These are phyloP conservation scores for Neostethus bicornis DNA, from an alignment of 2,797 vertebrate species.

Conservation along the genomic window DNA sequence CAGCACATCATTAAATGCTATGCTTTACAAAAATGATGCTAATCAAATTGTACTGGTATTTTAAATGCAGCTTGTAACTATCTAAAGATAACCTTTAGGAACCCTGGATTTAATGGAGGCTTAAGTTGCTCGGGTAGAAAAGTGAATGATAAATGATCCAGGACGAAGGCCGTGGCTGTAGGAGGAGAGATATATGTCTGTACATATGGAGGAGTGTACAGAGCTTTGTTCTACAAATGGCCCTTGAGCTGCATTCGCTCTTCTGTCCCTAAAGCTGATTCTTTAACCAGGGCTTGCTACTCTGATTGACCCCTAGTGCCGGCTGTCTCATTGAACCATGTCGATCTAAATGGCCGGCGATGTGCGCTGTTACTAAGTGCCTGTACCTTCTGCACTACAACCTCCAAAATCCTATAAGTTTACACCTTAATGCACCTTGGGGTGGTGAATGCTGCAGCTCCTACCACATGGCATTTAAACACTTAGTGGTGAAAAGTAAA, in stretches of 20 bases:
- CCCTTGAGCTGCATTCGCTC: conserved; percentile 37
- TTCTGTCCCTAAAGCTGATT: conserved; percentile 44
- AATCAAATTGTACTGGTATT: conserved; percentile 9
- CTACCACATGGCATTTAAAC: conserved; percentile 39
- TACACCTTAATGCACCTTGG: conserved; percentile 45
- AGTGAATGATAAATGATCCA: conserved; percentile 35
- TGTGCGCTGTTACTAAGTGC: conserved; percentile 59
- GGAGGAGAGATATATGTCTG: conserved; percentile 33
- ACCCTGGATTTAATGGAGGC: conserved; percentile 5
- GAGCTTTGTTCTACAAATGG: conserved; percentile 36
- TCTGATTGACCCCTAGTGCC: conserved; percentile 60
- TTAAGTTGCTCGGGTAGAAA: conserved; percentile 30
- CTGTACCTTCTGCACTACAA: conserved; percentile 40
- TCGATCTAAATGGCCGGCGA: conserved; percentile 67
- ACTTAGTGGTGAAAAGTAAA: conserved; percentile 17
- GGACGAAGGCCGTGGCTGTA: conserved; percentile 14
- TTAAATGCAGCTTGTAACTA: not conserved
- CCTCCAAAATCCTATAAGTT: conserved; percentile 45
- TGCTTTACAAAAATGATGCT: not conserved
- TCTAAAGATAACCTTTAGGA: not conserved
- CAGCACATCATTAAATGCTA: not conserved
- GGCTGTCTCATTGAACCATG: conserved; percentile 64
- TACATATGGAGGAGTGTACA: conserved; percentile 32
- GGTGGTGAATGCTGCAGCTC: conserved; percentile 29
- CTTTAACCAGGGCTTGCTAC: conserved; percentile 56